A percentile compares a stretch with the other conserved stretches of the same genome.
Conservation (phyloP, 2,113 vertebrate species). For the Larimichthys crocea region DNA sequence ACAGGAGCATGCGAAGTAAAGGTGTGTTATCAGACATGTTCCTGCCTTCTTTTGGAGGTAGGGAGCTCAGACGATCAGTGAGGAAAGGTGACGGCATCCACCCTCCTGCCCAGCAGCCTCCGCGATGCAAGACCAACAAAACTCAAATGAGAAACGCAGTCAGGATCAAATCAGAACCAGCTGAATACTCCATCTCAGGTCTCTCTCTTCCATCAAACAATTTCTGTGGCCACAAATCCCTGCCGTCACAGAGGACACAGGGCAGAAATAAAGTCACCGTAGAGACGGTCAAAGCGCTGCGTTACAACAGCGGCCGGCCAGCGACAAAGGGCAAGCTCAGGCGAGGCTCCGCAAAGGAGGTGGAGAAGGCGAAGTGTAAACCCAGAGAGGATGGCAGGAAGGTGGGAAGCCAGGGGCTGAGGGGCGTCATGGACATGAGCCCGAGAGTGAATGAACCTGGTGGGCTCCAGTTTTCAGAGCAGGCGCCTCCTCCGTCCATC, state of each 20-base stretch:
- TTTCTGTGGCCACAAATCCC: neutral
- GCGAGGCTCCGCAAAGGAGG: conserved; percentile 38
- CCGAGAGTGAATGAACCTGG: conserved; percentile 31
- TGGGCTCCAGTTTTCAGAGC: conserved; percentile 54
- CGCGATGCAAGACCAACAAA: conserved; percentile 31
- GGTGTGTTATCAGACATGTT: conserved; percentile 67
- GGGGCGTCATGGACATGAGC: conserved; percentile 15
- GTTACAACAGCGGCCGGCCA: conserved; percentile 75
- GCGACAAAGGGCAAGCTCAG: conserved; percentile 62
- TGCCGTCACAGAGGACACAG: conserved; percentile 39
- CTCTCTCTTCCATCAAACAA: conserved; percentile 22
- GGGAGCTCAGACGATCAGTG: conserved; percentile 72
- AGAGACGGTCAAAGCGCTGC: conserved; percentile 59
- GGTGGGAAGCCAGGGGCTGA: conserved; percentile 27
- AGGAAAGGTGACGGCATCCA: conserved; percentile 42
- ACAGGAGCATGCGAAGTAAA: conserved; percentile 80
- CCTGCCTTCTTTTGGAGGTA: conserved; percentile 38
- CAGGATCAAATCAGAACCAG: conserved; percentile 79
- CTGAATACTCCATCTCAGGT: conserved; percentile 73
- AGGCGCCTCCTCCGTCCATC: conserved; percentile 63
- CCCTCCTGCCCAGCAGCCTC: conserved; percentile 36
- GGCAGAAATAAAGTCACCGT: conserved; percentile 32
- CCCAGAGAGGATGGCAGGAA: conserved; percentile 57
- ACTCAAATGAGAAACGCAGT: conserved; percentile 52
- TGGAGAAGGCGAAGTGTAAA: conserved; percentile 30